A percentile compares a stretch with the other conserved stretches of the same genome.
Conservation (phyloP, 2,888 invertebrate species). For the Siphonodentalium dalli region DNA sequence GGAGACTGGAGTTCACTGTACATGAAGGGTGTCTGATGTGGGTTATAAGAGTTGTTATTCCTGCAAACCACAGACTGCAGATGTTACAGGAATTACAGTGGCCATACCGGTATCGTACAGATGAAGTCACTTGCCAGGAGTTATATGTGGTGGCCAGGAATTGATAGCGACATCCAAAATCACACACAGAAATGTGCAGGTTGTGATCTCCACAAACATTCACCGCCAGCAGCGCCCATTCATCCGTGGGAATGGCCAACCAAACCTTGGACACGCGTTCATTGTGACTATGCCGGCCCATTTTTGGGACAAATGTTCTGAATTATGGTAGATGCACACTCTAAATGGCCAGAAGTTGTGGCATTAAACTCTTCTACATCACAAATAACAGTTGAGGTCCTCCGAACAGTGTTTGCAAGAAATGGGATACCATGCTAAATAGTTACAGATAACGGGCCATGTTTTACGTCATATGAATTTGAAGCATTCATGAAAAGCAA, state of each 20-base stretch:
- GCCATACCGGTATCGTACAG: conserved; percentile 37
- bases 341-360: conserved; percentile 63
- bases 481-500: conserved; percentile 13
- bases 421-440: conserved; percentile 3
- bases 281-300: conserved; percentile 65
- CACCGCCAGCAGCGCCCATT: conserved; percentile 27
- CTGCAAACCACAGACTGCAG: conserved; percentile 20
- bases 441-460: conserved; percentile 1
- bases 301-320: conserved; percentile 42
- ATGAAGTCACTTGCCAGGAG: conserved; percentile 42
- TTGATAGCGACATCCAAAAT: conserved; percentile 26
- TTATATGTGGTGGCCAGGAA: conserved; percentile 39
- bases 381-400: not conserved
- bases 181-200: conserved; percentile 22
- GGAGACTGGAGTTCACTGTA: conserved; percentile 12
- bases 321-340: conserved; percentile 59
- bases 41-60: conserved; percentile 34
- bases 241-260: conserved; percentile 38
- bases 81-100: conserved; percentile 35
- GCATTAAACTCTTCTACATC: conserved; percentile 6
- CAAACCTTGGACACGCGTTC: conserved; percentile 56
- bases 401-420: conserved; percentile 5
- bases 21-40: conserved; percentile 30
- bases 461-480: conserved; percentile 8
- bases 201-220: conserved; percentile 8